These are phyloP conservation scores for Schizopygopsis malacanthus DNA, from an alignment of 2,797 vertebrate genomes.

Conservation along the genomic window DNA sequence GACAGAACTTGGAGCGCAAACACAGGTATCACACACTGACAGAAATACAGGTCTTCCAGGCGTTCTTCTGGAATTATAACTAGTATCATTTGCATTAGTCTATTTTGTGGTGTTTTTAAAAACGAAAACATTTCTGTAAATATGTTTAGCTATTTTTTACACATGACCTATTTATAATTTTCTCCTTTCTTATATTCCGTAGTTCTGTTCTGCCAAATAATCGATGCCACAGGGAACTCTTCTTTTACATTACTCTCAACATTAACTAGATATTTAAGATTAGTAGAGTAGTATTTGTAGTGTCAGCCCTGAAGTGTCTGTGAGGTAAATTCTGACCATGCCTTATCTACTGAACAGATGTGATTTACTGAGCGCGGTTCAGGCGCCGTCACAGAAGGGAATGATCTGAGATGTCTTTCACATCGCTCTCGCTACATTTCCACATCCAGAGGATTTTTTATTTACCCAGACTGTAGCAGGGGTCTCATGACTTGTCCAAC, in stretches of 20 bases:
- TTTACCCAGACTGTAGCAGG: slow-evolving; percentile 40
- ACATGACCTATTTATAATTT: slow-evolving; percentile 37
- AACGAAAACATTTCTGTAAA: slow-evolving; percentile 85
- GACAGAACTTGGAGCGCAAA: slow-evolving; percentile 64
- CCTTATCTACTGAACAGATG: slow-evolving; percentile 59
- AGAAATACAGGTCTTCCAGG: slow-evolving; percentile 89
- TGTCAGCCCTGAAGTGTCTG: slow-evolving; percentile 59
- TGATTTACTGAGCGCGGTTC: slow-evolving; percentile 41
- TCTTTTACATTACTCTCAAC: slow-evolving; percentile 57
- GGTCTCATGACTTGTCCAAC: slow-evolving; percentile 37
- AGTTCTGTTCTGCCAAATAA: slow-evolving; percentile 73
- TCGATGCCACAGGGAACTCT: slow-evolving; percentile 68
- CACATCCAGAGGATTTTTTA: slow-evolving; percentile 16
- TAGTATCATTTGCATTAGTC: slow-evolving; percentile 81
- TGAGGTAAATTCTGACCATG: slow-evolving; percentile 56
- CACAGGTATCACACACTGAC: slow-evolving; percentile 34
- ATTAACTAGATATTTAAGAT: slow-evolving; percentile 59
- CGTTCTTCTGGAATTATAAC: slow-evolving; percentile 71
- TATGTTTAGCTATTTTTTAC: slow-evolving; percentile 81
- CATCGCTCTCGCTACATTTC: slow-evolving; percentile 1
- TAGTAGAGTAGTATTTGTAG: slow-evolving; percentile 61
- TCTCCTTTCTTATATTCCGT: slow-evolving; percentile 68
- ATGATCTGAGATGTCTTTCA: slow-evolving; percentile 26
- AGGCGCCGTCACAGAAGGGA: slow-evolving; percentile 38
- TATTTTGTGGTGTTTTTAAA: slow-evolving; percentile 87